Evolutionary conservation across 2,888 invertebrate genomes (phyloP).

Genomic region (Xanthia togata): DNA sequence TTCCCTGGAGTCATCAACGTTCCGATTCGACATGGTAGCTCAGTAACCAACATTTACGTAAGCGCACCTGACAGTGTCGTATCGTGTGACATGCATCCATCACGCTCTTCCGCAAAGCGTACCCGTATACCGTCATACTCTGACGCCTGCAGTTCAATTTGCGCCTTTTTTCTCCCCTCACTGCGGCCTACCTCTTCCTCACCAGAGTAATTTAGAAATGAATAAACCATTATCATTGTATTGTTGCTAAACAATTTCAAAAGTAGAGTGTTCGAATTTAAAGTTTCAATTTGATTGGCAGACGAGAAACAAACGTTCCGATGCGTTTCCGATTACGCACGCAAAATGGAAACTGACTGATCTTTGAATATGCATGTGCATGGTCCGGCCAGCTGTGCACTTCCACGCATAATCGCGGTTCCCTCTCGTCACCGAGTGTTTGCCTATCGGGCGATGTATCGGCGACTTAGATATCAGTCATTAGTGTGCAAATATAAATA

Average conservation of each 20-base stretch:
- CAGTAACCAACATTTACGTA: constrained; percentile 77
- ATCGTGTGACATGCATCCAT: constrained; percentile 74
- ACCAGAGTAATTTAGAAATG: constrained; percentile 81
- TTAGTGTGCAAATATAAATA: constrained; percentile 73
- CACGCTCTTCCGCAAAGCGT: constrained; percentile 79
- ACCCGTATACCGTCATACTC: constrained; percentile 81
- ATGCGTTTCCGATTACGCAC: constrained; percentile 87
- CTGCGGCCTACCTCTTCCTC: constrained; percentile 83
- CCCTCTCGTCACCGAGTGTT: constrained; percentile 70
- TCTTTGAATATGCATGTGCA: constrained; percentile 88
- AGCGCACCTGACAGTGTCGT: constrained; percentile 76
- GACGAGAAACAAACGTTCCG: constrained; percentile 68
- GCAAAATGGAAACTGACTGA: constrained; percentile 88
- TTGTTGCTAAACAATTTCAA: constrained; percentile 63
- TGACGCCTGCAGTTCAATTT: constrained; percentile 77
- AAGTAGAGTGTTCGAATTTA: constrained; percentile 68
- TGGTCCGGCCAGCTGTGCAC: constrained; percentile 74
- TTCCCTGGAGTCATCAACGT: constrained; percentile 68
- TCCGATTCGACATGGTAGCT: constrained; percentile 81
- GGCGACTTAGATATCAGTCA: constrained; percentile 72
- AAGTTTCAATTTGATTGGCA: constrained; percentile 76
- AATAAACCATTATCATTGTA: constrained; percentile 79
- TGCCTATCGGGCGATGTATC: constrained; percentile 67
- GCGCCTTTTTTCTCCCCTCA: constrained; percentile 72
- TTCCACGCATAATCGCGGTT: constrained; percentile 70